Base-by-base conservation (phyloP, 2,113 vertebrate species). In the Malaclemys terrapin region DNA sequence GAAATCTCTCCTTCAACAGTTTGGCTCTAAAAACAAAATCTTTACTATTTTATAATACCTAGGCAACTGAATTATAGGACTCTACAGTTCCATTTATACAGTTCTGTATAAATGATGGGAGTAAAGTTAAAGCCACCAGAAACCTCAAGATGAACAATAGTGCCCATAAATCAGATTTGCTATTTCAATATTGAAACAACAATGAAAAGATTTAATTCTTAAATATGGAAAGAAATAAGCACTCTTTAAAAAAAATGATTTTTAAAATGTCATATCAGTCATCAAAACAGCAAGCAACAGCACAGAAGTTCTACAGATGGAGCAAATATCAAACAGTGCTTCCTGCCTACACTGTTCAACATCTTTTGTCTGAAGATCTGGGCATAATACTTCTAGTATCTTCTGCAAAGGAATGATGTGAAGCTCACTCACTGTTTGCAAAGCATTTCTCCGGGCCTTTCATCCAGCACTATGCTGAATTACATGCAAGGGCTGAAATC, bases 181-280 rank as follows among this genome's bases (percentile, higher is more conserved):
- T 72, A 56, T 84, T 96, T 87, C 87, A 89, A 69, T 62, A 89
- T 82, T 76, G 49, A 47, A 45, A 47, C 24, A 76, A 7, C 80
- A 93, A 29, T 91, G 85, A 80, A 81, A 89, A 86, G 76, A 62
- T 80, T 92, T 85, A 3, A 3, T 31, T 84, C 20, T 53, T 57
- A 50, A 86, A 90, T 38, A 22, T 38, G n/a, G 88, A 82, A 84
- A 57, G 85, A 90, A 90, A 76, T 17, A 80, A 38, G 0, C 0
- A 35, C 84, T 5, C 35, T 22, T 38, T 31, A 10, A 52, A 17
- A 20, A 20, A 82, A 95, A 88, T 42, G 80, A 95, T 65, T 88
- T 87, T 89, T 88, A 93, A 72, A 45, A 8, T 91, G 89, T 86
- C 83, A 25, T 91, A 49, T 91, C 91, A 92, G 72, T 94, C 87